Percentiles rank a stretch among this genome's conserved stretches.
Evolutionary conservation across 2,888 invertebrate genomes (phyloP).

Genomic region (Willowsia nigromaculata): DNA sequence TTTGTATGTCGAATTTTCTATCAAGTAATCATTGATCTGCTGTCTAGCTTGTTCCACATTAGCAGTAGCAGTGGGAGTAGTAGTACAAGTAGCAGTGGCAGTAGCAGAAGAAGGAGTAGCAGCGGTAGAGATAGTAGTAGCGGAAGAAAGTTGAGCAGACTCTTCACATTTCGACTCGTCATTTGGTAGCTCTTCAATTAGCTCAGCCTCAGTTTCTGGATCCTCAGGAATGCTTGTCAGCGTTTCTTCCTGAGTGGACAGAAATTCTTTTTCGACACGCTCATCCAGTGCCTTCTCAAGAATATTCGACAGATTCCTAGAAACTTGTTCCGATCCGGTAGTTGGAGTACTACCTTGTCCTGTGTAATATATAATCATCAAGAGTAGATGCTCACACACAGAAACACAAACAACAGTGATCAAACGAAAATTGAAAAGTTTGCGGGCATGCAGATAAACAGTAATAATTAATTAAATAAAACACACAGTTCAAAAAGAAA

Average conservation of each 20-base stretch:
- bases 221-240: constrained; percentile 73
- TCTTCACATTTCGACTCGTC: constrained; percentile 59
- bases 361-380: constrained; percentile 64
- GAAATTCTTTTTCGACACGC: constrained; percentile 72
- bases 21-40: constrained; percentile 46
- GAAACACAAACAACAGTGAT: constrained; percentile 60
- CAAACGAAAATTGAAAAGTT: constrained; percentile 40
- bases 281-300: constrained; percentile 70
- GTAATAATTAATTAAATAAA: constrained; percentile 12
- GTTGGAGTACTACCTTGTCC: constrained; percentile 53
- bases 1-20: constrained; percentile 59
- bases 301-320: constrained; percentile 68
- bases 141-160: constrained; percentile 55
- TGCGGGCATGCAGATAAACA: constrained; percentile 19
- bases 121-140: constrained; percentile 3
- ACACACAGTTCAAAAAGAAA: constrained; percentile 7
- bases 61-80: constrained; percentile 37
- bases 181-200: constrained; percentile 52
- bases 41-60: constrained; percentile 53
- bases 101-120: constrained; percentile 26
- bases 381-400: constrained; percentile 65
- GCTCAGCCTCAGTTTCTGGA: constrained; percentile 65
- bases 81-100: constrained; percentile 32
- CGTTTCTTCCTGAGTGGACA: constrained; percentile 72
- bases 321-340: constrained; percentile 66